Percentiles rank a stretch among this genome's conserved stretches.
phyloP scores from a whole-genome alignment of 37 sponge, comb jelly and placozoan species.

The Diacarnus erythraeanus region DNA sequence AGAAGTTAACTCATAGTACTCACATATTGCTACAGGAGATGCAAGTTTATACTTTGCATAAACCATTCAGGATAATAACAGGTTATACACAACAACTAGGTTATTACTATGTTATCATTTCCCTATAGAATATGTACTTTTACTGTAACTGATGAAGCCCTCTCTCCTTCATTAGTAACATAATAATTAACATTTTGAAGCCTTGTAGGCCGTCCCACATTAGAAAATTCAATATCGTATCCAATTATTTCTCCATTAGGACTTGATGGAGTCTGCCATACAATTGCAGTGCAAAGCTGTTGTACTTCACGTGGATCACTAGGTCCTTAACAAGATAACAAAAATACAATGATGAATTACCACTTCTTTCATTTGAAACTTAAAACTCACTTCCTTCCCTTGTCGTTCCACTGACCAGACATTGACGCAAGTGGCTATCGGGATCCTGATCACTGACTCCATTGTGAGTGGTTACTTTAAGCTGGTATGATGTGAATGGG shows the following conservation, averaged over 20 bases:
- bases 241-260: conserved; percentile 60
- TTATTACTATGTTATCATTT: too few relatives aligned
- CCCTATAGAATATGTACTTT: neutral
- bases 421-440: neutral
- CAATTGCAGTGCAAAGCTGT: neutral
- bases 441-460: conserved; percentile 23
- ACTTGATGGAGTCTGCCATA: conserved; percentile 52
- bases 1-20: too few relatives aligned
- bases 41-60: too few relatives aligned
- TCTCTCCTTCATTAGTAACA: neutral
- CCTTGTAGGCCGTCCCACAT: neutral
- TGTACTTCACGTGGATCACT: neutral
- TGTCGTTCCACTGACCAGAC: neutral
- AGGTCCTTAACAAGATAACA: too few relatives aligned
- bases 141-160: neutral
- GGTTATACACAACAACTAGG: too few relatives aligned
- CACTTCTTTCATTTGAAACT: too few relatives aligned
- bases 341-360: too few relatives aligned
- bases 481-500: conserved; percentile 2
- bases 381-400: neutral
- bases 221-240: conserved; percentile 3
- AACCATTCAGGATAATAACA: neutral
- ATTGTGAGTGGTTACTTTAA: conserved; percentile 18
- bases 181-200: neutral
- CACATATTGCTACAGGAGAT: too few relatives aligned